These are phyloP conservation scores for Cottus gobio DNA, from an alignment of 2,113 vertebrate genomes.

Conservation along the genomic window DNA sequence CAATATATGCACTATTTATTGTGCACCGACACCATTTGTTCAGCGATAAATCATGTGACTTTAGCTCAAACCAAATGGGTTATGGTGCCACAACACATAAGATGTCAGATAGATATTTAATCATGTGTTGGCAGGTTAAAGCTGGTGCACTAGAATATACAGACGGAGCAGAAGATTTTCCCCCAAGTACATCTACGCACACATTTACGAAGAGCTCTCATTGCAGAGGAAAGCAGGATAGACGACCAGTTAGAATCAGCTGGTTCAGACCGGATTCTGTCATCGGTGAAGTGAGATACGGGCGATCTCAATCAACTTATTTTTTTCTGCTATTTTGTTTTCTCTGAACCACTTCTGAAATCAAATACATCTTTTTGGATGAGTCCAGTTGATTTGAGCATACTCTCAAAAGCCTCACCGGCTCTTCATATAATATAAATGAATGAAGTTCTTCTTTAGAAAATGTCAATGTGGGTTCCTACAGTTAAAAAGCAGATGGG, in stretches of 20 bases:
- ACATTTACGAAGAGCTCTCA: neutral
- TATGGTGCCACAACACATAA: neutral
- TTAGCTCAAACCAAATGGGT: neutral
- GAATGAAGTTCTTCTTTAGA: slow-evolving; percentile 50
- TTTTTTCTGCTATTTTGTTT: slow-evolving; percentile 21
- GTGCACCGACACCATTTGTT: neutral
- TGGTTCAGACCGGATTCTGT: neutral
- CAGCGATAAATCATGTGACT: neutral
- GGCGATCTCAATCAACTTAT: slow-evolving; percentile 6
- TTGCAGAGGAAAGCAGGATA: neutral
- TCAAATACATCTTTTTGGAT: slow-evolving; percentile 6
- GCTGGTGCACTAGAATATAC: neutral
- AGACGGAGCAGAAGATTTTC: neutral
- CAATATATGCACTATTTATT: slow-evolving; percentile 15
- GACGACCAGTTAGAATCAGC: slow-evolving; percentile 4
- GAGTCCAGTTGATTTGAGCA: slow-evolving; percentile 41
- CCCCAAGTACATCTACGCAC: slow-evolving; percentile 13
- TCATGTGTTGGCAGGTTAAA: slow-evolving; percentile 12
- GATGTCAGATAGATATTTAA: neutral
- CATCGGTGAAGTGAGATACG: neutral
- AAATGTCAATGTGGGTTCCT: slow-evolving; percentile 44
- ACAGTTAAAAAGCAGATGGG: slow-evolving; percentile 36
- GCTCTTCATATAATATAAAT: neutral
- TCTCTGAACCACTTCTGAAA: slow-evolving; percentile 13
- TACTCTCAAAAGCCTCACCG: slow-evolving; percentile 37